These are phyloP conservation scores for Urocitellus parryii DNA, from an alignment of 2,113 vertebrate genomes.

Conservation along the genomic window DNA sequence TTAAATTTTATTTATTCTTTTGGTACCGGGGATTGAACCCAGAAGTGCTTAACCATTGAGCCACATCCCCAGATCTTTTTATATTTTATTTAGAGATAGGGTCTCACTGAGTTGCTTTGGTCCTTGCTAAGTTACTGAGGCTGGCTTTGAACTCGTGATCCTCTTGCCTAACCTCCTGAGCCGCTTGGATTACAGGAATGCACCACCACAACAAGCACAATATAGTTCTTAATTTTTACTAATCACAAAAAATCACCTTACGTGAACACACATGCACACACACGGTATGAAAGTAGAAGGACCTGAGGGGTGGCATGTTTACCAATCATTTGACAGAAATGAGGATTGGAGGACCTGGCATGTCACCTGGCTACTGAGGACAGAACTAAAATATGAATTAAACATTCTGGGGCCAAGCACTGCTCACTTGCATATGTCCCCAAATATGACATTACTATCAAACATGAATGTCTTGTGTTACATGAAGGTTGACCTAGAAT, in stretches of 20 bases:
- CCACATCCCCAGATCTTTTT: too few species aligned
- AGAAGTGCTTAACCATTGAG: too few species aligned
- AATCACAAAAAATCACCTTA: constrained; percentile 53
- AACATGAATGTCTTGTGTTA: background rate
- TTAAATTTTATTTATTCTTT: too few species aligned
- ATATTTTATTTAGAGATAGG: too few species aligned
- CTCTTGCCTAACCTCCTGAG: too few species aligned
- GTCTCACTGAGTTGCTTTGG: too few species aligned
- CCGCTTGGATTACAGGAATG: too few species aligned
- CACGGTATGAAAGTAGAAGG: background rate
- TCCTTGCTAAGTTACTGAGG: too few species aligned
- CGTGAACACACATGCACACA: background rate
- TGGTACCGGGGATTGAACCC: too few species aligned
- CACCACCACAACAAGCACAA: too few species aligned
- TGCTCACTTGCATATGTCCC: background rate
- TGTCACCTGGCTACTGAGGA: background rate
- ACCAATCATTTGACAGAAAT: background rate
- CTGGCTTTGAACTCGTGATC: too few species aligned
- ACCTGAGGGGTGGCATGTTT: background rate
- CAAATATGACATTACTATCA: background rate
- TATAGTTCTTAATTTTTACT: constrained; percentile 26
- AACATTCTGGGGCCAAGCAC: background rate
- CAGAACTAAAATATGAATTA: background rate
- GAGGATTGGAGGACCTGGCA: background rate
- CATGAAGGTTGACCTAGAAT: background rate